Conservation (phyloP, 2,113 vertebrate genomes). For the Smithornis capensis region DNA sequence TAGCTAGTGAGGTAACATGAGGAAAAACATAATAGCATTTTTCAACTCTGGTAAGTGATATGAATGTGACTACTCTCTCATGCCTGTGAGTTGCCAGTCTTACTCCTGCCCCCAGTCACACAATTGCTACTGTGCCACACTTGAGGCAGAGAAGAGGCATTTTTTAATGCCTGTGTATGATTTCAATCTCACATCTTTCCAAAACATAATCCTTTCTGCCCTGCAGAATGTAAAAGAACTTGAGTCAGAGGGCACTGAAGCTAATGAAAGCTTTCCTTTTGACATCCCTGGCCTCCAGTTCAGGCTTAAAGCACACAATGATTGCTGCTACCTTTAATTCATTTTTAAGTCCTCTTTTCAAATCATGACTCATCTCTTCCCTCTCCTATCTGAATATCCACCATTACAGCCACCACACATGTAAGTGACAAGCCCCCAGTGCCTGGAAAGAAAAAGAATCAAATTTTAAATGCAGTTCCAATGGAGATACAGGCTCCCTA, state of each 20-base stretch:
- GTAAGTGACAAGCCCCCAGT: background rate
- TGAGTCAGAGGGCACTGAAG: constrained; percentile 10
- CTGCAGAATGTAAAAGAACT: constrained; percentile 21
- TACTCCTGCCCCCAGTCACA: background rate
- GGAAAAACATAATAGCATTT: background rate
- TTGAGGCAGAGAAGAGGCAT: background rate
- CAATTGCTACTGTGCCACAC: background rate
- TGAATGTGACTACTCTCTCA: background rate
- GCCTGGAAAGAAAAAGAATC: background rate
- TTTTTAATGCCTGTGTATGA: constrained; percentile 16
- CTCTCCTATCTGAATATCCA: background rate
- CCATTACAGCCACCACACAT: background rate
- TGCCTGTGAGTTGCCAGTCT: background rate
- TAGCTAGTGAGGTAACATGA: background rate
- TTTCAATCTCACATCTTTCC: constrained; percentile 14
- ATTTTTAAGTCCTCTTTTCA: constrained; percentile 17
- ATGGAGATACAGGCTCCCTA: background rate
- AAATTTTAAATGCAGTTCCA: background rate
- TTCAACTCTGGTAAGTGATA: background rate
- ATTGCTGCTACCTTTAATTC: constrained; percentile 48
- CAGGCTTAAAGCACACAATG: background rate
- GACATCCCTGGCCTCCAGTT: background rate
- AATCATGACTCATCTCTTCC: constrained; percentile 17
- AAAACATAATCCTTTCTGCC: constrained; percentile 36
- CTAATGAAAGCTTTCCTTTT: constrained; percentile 40